Evolutionary conservation across 2,113 vertebrate genomes (phyloP).

Genomic region (Noturus placidus): DNA sequence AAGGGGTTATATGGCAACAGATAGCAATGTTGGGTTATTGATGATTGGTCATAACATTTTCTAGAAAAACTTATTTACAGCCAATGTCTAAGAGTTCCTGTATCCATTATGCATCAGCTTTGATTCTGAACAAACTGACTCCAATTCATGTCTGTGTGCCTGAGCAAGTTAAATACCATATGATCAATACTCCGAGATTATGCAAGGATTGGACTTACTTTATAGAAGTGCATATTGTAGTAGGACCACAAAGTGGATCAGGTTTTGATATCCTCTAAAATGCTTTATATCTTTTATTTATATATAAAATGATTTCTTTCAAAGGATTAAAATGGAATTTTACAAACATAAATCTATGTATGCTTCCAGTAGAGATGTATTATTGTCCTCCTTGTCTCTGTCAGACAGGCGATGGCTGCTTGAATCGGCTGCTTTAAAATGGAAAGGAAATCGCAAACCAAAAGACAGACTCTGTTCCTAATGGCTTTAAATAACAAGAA

Average conservation of each 20-base stretch:
- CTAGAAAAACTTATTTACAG: background rate
- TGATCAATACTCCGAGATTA: background rate
- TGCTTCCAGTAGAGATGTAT: conserved; percentile 40
- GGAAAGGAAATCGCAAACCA: background rate
- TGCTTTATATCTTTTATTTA: background rate
- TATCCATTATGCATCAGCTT: background rate
- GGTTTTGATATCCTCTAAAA: background rate
- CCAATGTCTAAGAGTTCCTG: background rate
- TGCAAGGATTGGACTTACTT: background rate
- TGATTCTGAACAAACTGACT: conserved; percentile 23
- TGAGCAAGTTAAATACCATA: conserved; percentile 3
- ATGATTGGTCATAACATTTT: conserved; percentile 35
- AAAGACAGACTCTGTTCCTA: background rate
- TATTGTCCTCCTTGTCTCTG: conserved; percentile 21
- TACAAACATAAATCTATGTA: conserved; percentile 6
- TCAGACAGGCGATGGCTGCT: conserved; percentile 17
- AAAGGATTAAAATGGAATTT: conserved; percentile 31
- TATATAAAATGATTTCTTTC: conserved; percentile 18
- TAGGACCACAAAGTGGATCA: background rate
- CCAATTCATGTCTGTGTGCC: background rate
- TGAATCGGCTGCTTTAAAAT: background rate
- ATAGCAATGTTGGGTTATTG: background rate
- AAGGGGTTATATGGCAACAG: background rate
- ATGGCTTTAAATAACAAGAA: background rate
- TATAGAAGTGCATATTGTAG: background rate